Evolutionary conservation across 2,797 vertebrate species (phyloP).

Genomic region (Pseudocheirus occidentalis): DNA sequence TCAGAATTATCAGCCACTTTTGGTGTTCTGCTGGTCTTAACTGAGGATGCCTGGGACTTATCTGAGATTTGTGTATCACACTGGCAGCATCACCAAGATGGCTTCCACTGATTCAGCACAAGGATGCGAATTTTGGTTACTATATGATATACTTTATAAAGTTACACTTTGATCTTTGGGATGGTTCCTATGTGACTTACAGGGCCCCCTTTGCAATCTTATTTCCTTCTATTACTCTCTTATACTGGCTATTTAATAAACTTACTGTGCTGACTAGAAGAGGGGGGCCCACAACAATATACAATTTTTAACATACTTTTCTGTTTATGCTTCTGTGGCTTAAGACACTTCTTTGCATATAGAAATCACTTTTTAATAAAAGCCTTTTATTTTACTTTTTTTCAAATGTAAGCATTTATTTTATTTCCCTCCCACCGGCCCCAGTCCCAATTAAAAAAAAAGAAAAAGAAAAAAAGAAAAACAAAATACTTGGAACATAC

Average conservation of each 20-base stretch:
- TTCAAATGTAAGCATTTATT: not conserved
- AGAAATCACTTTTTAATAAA: not conserved
- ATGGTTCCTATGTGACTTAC: not conserved
- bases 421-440: not conserved
- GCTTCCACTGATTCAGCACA: not conserved
- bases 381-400: not conserved
- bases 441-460: not conserved
- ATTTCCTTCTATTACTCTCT: not conserved
- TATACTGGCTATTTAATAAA: not conserved
- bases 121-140: not conserved
- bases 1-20: not conserved
- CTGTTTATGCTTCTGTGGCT: not conserved
- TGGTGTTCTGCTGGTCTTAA: not conserved
- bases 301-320: not conserved
- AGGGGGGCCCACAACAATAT: not conserved
- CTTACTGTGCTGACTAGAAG: not conserved
- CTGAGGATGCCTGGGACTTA: not conserved
- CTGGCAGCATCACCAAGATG: not conserved
- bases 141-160: not conserved
- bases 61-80: not conserved
- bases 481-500: not conserved
- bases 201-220: not conserved
- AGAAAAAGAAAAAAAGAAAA: not conserved
- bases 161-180: not conserved
- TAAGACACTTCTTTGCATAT: not conserved